Base-by-base conservation (phyloP, 2,113 vertebrate genomes). In the Arizona elegans region DNA sequence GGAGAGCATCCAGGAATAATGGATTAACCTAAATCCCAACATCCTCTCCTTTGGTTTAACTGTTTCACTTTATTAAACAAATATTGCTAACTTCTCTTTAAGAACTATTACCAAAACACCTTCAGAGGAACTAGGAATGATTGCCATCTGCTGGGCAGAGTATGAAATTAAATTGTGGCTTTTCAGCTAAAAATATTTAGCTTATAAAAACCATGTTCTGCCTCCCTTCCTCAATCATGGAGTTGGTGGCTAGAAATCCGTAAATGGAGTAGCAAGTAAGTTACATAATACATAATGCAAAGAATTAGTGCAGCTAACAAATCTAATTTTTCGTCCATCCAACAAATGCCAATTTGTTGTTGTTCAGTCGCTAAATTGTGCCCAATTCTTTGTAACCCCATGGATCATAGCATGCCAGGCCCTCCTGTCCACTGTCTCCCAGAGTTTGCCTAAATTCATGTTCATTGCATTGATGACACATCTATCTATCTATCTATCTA, bases 71-170 rank as follows among this genome's bases (percentile, higher is more conserved):
- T 86, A 88, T 59, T 50, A 29, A 87, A n/a, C n/a, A 24, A 19
- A 88, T 90, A 50, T 21, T 33, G 11, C 17, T 59, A 90, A 90
- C n/a, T 90, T 62, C 7, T 89, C 24, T 81, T 33, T 54, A 89
- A 81, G 21, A 81, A 5, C 29, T 50, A 81, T 81, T 81, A 47
- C 5, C 50, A 43, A 87, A 15, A n/a, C 29, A 17, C 47, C 17
- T 75, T 50, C 43, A 50, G 38, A 53, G 59, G 23, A 23, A 89
- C n/a, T 87, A 88, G 87, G 89, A 92, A 11, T 13, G 65, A 92
- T 29, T 21, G 59, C 93, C 93, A 92, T 91, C 93, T 92, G 13
- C 93, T 94, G 93, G 93, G 33, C 59, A 92, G 10, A 24, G 5
- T 23, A 88, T 55, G 43, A 81, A 92, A 90, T 92, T 92, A 65